Evolutionary conservation across 2,888 invertebrate genomes (phyloP), one percentile per base, ranked within the genome.

Genomic region (Polyommatus iphigenia): DNA sequence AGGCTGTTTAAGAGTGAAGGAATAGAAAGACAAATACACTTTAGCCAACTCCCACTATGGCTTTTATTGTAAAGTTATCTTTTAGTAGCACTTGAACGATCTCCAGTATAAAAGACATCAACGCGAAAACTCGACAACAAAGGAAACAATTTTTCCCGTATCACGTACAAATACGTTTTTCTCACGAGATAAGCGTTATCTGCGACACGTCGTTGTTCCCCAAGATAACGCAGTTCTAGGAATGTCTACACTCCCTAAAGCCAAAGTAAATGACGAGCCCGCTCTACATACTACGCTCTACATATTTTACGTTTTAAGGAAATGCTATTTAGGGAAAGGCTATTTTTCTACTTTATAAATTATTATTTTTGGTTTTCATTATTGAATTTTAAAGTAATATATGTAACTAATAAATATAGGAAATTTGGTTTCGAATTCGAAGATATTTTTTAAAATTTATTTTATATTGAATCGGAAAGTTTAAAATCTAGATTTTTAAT

Each of bases 171-270:
- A 36, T 77, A 77, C 62, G 46, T 41, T 24, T 77, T 77, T 77
- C 77, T 67, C 77, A 77, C 77, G 67, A 77, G 62, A 77, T 67
- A 62, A 76, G 77, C 24, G 6, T 75, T 75, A 75, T 75, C 75
- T 29, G 18, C 50, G 72, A 57, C 32, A 72, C 59, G 41, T 71
- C 18, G 76, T 59, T 73, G 59, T 59, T 78, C 57, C 71, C 80
- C 81, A 80, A 81, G 82, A 82, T 82, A 82, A 82, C 79, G 79
- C 77, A 78, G 78, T 85, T 86, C 84, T 82, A 83, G 81, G 82
- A 83, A 85, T 84, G 82, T 46, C 20, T 79, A 81, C 85, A 84
- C 85, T 83, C 86, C 84, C 82, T 83, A 73, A 73, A 6, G 7
- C 46, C 29, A 54, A 75, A 54, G 75, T 75, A 75, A 75, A 75